Evolutionary conservation across 2,797 vertebrate genomes (phyloP), one percentile per base, ranked within the genome.

Genomic region (Danio tinwini): DNA sequence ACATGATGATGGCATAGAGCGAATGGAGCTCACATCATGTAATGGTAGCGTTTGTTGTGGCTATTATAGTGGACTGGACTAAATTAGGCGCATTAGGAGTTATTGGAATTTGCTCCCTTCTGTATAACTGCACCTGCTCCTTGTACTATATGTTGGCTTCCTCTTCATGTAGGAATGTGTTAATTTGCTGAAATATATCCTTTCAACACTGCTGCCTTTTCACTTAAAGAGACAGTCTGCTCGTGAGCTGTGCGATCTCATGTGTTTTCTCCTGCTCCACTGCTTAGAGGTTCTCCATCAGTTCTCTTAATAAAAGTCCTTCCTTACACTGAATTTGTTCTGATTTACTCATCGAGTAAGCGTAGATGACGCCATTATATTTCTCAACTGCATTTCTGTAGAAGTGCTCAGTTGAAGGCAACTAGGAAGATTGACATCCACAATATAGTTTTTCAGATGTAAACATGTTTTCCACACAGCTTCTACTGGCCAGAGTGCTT

Each of bases 181-280:
- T 11, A 56, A 56, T 56, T 7, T 9, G 4, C 3, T 56, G 19
- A 21, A 56, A 56, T 53, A 56, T 56, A 19, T 56, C 53, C 17
- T 21, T 17, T 56, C 4, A 4, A 56, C 10, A 4, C 53, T 56
- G 53, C 17, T 21, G n/a, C 53, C 53, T 56, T 19, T 56, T 19
- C 53, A 56, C 53, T 56, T 19, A 56, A 56, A 56, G 53, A 56
- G 53, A 56, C 16, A 53, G 16, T 53, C 17, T 56, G 53, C 53
- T 56, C 5, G 53, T 11, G 11, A 56, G 17, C 9, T 21, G 55
- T 56, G 55, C 55, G 21, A 56, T 56, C 10, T 21, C 55, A 56
- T n/a, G n/a, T 10, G 55, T 21, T 1, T 19, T 17, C 19, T 56
- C 55, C 55, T 2, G 5, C 9, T 56, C 17, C 19, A 17, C 13